Evolutionary conservation across 1,140 invertebrate genomes (phyloP).

Genomic region (Trichonephila clavata): DNA sequence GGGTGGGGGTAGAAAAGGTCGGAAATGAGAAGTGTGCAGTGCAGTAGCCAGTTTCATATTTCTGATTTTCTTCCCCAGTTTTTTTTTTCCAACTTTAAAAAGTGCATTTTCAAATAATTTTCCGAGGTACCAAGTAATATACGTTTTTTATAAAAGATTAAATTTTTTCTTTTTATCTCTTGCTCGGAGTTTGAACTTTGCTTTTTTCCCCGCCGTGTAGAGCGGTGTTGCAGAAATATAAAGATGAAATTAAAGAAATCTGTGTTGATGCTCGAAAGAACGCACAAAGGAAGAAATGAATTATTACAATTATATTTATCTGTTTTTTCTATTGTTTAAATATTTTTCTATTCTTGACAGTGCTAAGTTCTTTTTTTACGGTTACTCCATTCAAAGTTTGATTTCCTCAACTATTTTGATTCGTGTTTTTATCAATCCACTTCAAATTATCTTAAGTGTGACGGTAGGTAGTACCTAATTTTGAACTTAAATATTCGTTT

Average conservation of each 20-base stretch:
- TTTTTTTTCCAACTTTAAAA: background rate
- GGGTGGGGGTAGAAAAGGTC: constrained; percentile 13
- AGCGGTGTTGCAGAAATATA: background rate
- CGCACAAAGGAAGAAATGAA: no score
- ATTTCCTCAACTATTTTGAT: no score
- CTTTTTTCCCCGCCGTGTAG: background rate
- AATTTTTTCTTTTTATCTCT: background rate
- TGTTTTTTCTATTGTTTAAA: no score
- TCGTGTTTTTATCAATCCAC: no score
- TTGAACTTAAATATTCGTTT: no score
- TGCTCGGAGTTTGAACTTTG: background rate
- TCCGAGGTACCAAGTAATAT: background rate
- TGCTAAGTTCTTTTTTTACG: no score
- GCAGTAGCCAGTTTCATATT: constrained; percentile 30
- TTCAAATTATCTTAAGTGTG: no score
- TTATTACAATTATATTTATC: no score
- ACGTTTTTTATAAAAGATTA: background rate
- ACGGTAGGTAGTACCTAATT: no score
- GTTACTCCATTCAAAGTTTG: no score
- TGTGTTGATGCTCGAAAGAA: no score
- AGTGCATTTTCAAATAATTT: constrained; percentile 39
- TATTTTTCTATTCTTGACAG: no score
- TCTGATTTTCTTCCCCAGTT: background rate
- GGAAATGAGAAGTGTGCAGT: constrained; percentile 12
- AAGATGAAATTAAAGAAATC: background rate